A percentile compares a stretch with the other conserved stretches of the same genome.
These are phyloP conservation scores for Troilus luridus DNA, from an alignment of 2,888 invertebrate species.

Conservation along the genomic window DNA sequence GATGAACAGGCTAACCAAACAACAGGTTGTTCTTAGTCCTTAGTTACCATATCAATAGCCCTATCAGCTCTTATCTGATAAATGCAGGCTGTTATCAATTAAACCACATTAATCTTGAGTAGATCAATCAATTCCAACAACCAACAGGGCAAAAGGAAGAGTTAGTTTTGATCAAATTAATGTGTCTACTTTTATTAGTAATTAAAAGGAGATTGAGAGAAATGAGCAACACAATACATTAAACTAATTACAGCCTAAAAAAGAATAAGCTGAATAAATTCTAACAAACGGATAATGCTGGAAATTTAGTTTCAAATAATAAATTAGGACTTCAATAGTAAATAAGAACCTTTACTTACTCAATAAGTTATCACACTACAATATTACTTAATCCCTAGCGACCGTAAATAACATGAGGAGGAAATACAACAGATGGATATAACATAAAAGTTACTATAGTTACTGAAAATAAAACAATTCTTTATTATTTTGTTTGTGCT, in stretches of 20 bases:
- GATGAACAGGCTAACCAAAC: background rate
- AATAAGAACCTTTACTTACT: background rate
- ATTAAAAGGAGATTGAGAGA: background rate
- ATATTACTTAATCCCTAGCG: background rate
- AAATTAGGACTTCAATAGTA: background rate
- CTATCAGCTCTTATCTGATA: background rate
- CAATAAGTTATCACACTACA: background rate
- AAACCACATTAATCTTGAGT: background rate
- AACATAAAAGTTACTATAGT: slow-evolving; percentile 5
- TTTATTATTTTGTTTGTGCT: background rate
- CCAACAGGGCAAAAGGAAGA: background rate
- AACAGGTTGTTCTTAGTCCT: background rate
- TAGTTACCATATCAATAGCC: background rate
- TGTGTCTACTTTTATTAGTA: background rate
- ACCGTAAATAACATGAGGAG: background rate
- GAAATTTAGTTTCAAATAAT: background rate
- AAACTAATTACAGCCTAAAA: background rate
- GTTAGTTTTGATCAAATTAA: background rate
- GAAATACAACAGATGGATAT: background rate
- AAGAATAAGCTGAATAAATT: background rate
- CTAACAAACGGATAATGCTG: background rate
- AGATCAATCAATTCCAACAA: background rate
- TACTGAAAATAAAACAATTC: background rate
- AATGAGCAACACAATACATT: background rate
- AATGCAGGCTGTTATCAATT: background rate